Evolutionary conservation across 2,888 invertebrate genomes (phyloP), one percentile per base, ranked within the genome.

Genomic region (Lasioglossum figueresi): DNA sequence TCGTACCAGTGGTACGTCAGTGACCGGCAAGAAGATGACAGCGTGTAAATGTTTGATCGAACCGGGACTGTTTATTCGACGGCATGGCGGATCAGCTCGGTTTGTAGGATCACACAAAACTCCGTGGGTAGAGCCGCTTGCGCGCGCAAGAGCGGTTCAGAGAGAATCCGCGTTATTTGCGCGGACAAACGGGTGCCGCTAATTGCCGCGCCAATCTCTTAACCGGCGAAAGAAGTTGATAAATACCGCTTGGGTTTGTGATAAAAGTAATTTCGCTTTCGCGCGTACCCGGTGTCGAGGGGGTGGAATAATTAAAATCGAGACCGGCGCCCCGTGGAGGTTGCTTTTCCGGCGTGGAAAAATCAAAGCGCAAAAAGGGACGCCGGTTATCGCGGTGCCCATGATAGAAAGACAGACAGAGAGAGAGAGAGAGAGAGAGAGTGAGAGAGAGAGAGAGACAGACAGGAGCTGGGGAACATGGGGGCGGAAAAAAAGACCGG

Each of bases 301-400:
- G 70, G 76, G 72, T 68, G 81, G 73, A 87, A 78, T 76, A 86
- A 89, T 84, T 86, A 86, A 80, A 88, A 83, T 81, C 76, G 63
- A 82, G 79, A 52, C 52, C 68, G 23, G 43, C 73, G 19, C 80
- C 76, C 75, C 79, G 43, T 52, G 74, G 85, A 76, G 59, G 79
- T 43, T 45, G 43, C 10, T 76, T 76, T 76, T 45, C 76, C n/a
- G 16, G 34, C 48, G 66, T 5, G 19, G 82, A 80, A 84, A 82
- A 84, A 84, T 82, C 66, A 43, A 71, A 63, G n/a, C 34, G 82
- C 23, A 79, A 79, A 73, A 43, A 40, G 75, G n/a, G n/a, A 34
- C 34, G 27, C 66, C 16, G 43, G 45, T 45, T 45, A 45, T 45
- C 45, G 45, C 45, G 45, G 45, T 45, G 45, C 45, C 45, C 4